Percentiles rank a stretch among this genome's conserved stretches.
Conservation (phyloP, 2,113 vertebrate species). For the Phoxinus phoxinus region DNA sequence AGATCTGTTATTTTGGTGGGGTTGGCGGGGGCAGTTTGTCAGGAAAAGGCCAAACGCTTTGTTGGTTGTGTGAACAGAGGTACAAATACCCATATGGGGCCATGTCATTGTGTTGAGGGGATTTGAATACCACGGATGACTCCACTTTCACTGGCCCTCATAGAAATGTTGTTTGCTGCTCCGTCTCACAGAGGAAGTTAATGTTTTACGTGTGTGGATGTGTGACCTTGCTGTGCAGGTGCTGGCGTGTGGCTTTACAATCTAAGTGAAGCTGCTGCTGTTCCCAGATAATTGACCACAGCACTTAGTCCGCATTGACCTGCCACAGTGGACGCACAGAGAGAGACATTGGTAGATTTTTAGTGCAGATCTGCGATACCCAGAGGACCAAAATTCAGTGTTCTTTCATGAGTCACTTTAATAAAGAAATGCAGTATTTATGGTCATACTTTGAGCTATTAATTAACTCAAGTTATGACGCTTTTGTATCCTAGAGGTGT, state of each 20-base stretch:
- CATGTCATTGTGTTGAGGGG: slow-evolving; percentile 39
- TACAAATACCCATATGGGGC: slow-evolving; percentile 46
- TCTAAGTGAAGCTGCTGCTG: slow-evolving; percentile 34
- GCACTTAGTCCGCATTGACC: background rate
- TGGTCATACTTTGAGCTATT: slow-evolving; percentile 33
- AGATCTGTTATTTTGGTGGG: slow-evolving; percentile 2
- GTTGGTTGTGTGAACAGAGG: slow-evolving; percentile 36
- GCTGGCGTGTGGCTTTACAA: slow-evolving; percentile 41
- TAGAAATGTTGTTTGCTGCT: slow-evolving; percentile 26
- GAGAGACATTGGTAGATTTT: background rate
- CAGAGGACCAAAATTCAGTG: background rate
- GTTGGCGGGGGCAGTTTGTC: background rate
- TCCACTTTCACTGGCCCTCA: slow-evolving; percentile 11
- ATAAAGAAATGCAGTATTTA: background rate
- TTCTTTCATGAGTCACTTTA: slow-evolving; percentile 11
- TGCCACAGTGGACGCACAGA: background rate
- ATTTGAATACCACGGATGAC: slow-evolving; percentile 24
- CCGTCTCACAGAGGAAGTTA: slow-evolving; percentile 38
- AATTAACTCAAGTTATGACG: background rate
- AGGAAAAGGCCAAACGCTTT: slow-evolving; percentile 35
- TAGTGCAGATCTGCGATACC: background rate
- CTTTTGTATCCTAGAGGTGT: background rate
- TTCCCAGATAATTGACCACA: slow-evolving; percentile 35
- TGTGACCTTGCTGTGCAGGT: slow-evolving; percentile 55
- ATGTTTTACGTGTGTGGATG: slow-evolving; percentile 56